Evolutionary conservation across 2,113 vertebrate species (phyloP).

Genomic region (Semicossyphus pulcher): DNA sequence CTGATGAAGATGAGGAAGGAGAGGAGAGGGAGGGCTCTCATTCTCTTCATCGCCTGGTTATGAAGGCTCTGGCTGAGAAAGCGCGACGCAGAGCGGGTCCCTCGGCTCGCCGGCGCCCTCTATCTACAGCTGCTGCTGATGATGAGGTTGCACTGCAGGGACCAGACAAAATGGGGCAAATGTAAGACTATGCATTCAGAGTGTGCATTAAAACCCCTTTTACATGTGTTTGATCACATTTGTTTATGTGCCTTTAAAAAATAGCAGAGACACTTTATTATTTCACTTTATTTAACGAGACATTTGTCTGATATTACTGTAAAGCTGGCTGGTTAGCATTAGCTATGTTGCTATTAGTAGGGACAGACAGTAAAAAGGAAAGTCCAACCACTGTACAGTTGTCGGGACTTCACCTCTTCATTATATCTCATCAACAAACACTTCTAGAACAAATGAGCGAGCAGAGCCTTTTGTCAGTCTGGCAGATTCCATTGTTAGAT

Average conservation of each 20-base stretch:
- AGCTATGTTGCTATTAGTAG: not conserved
- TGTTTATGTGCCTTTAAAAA: not conserved
- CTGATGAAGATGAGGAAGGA: conserved; percentile 64
- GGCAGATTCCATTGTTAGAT: not conserved
- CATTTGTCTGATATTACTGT: no score
- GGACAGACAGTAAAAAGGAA: not conserved
- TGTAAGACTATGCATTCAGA: not conserved
- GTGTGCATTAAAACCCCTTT: no score
- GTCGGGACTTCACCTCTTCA: not conserved
- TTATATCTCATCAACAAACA: not conserved
- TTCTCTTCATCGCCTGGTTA: conserved; percentile 80
- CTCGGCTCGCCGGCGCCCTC: conserved; percentile 85
- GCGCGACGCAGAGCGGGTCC: conserved; percentile 53
- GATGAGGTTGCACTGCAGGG: conserved; percentile 94
- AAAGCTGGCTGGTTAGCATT: no score
- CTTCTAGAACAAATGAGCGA: not conserved
- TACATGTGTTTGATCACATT: not conserved
- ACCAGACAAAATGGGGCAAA: conserved; percentile 33
- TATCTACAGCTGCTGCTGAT: conserved; percentile 97
- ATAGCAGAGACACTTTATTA: no score
- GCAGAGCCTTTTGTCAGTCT: not conserved
- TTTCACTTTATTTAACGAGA: not conserved
- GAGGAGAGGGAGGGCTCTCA: conserved; percentile 83
- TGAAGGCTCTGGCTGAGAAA: conserved; percentile 63
- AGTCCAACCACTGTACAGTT: not conserved